Conservation (phyloP, 2,797 vertebrate genomes). For the Poecilia velifera region DNA sequence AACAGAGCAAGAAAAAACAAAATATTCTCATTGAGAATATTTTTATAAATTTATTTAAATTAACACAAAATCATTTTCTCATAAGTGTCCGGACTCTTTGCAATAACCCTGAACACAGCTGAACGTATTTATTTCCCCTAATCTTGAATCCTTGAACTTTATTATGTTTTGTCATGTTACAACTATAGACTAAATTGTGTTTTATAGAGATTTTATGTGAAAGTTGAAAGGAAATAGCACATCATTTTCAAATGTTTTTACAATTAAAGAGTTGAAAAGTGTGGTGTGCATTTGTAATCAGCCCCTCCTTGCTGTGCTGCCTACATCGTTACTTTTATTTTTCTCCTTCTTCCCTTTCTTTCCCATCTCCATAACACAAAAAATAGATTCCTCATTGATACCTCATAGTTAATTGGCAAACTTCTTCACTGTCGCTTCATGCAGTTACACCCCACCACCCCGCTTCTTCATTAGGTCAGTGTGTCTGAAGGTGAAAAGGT, state of each 20-base stretch:
- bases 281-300: not conserved
- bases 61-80: not conserved
- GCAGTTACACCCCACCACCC: not conserved
- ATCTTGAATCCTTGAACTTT: not conserved
- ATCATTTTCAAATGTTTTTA: not conserved
- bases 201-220: not conserved
- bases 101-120: not conserved
- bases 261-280: not conserved
- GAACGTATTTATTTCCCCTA: not conserved
- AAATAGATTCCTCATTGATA: not conserved
- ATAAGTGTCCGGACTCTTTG: not conserved
- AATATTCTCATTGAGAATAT: not conserved
- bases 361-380: not conserved
- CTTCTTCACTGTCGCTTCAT: not conserved
- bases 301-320: too few species aligned
- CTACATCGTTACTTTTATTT: too few species aligned
- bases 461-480: not conserved
- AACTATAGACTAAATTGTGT: not conserved
- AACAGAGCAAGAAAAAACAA: not conserved
- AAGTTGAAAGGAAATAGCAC: not conserved
- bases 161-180: not conserved
- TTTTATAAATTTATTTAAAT: not conserved
- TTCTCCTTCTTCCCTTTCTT: not conserved
- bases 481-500: not conserved
- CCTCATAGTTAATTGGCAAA: not conserved